These are phyloP conservation scores for Biston stratarius DNA, from an alignment of 2,888 invertebrate genomes.

Conservation along the genomic window DNA sequence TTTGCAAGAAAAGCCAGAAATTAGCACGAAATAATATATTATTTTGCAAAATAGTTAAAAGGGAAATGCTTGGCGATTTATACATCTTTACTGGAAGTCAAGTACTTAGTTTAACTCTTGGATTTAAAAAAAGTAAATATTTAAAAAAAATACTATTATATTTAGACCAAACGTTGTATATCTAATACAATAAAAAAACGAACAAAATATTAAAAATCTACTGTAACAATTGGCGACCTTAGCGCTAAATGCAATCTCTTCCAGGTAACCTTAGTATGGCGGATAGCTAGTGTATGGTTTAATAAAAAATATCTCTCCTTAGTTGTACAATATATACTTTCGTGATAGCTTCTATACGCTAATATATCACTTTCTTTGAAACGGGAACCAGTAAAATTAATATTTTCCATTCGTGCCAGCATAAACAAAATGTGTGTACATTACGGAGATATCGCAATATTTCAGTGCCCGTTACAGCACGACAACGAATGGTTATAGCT, in stretches of 20 bases:
- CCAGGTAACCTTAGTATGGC: too few relatives aligned
- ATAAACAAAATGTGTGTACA: slow-evolving; percentile 30
- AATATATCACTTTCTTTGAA: neutral
- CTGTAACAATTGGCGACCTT: too few relatives aligned
- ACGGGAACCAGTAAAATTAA: slow-evolving; percentile 14
- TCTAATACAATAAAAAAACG: too few relatives aligned
- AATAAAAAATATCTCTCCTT: too few relatives aligned
- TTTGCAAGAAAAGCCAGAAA: slow-evolving; percentile 39
- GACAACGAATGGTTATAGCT: slow-evolving; percentile 35
- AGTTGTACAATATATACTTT: too few relatives aligned
- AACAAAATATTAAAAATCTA: too few relatives aligned
- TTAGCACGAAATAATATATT: slow-evolving; percentile 34
- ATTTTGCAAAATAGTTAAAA: slow-evolving; percentile 31
- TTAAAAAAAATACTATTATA: too few relatives aligned
- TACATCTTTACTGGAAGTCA: neutral
- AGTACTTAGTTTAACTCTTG: neutral
- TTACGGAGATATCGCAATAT: slow-evolving; percentile 31
- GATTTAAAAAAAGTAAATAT: neutral
- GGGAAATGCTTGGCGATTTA: slow-evolving; percentile 25
- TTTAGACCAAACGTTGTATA: too few relatives aligned
- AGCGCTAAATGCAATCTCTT: too few relatives aligned
- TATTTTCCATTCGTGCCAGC: slow-evolving; percentile 10
- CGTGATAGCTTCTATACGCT: too few relatives aligned
- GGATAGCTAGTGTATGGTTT: too few relatives aligned
- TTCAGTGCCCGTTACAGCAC: slow-evolving; percentile 28